Evolutionary conservation across 2,888 invertebrate genomes (phyloP).

Genomic region (Lucinisca nassula): DNA sequence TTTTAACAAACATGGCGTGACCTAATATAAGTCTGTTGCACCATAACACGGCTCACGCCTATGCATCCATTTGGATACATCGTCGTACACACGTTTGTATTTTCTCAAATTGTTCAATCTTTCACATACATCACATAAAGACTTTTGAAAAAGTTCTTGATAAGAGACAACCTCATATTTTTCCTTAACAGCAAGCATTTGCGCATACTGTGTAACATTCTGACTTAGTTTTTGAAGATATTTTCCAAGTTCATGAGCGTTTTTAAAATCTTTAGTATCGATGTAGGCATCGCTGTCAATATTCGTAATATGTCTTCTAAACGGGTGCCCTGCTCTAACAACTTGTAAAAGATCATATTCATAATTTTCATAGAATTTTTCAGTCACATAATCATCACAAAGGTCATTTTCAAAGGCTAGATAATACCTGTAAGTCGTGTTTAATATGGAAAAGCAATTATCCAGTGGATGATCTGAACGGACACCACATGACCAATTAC

Average conservation of each 20-base stretch:
- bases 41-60: not conserved
- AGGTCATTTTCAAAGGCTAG: not conserved
- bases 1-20: too few species aligned
- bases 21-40: not conserved
- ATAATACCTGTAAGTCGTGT: not conserved
- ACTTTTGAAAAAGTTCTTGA: not conserved
- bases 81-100: not conserved
- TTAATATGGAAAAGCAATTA: not conserved
- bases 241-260: not conserved
- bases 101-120: not conserved
- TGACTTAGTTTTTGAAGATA: not conserved
- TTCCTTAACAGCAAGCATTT: not conserved
- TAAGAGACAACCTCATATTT: not conserved
- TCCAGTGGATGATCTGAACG: not conserved
- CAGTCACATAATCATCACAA: not conserved
- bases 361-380: slow-evolving; percentile 9
- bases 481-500: not conserved
- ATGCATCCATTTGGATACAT: not conserved
- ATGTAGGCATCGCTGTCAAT: not conserved
- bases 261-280: not conserved
- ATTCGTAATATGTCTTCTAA: not conserved
- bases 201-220: not conserved
- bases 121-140: not conserved
- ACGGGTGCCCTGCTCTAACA: not conserved
- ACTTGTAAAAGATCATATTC: not conserved